Percentiles rank a stretch among this genome's conserved stretches.
These are phyloP conservation scores for Nannoperca obscura DNA, from an alignment of 2,797 vertebrate genomes.

Conservation along the genomic window DNA sequence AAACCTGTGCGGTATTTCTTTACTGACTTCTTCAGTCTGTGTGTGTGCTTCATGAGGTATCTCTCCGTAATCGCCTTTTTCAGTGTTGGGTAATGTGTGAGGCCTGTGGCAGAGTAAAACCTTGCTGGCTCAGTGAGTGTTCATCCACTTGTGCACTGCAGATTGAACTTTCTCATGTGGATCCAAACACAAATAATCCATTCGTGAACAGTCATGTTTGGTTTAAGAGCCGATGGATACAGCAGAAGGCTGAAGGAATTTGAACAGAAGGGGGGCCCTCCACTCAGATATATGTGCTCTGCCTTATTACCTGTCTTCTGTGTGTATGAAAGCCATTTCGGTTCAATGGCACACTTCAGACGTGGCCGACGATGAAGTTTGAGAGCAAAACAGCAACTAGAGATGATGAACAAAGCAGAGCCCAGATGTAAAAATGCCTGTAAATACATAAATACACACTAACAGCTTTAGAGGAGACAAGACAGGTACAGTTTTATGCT, in stretches of 20 bases:
- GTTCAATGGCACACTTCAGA: constrained; percentile 46
- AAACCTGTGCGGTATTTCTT: constrained; percentile 56
- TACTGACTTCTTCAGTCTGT: constrained; percentile 14
- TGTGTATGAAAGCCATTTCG: constrained; percentile 18
- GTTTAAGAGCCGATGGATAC: constrained; percentile 59
- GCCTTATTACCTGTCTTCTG: constrained; percentile 31
- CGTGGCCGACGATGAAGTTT: constrained; percentile 49
- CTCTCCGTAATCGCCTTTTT: constrained; percentile 9
- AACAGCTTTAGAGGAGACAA: constrained; percentile 36
- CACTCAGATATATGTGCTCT: constrained; percentile 50
- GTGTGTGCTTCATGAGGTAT: constrained; percentile 4
- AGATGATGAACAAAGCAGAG: constrained; percentile 68
- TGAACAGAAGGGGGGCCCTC: constrained; percentile 32
- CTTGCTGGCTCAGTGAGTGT: background rate
- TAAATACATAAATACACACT: constrained; percentile 63
- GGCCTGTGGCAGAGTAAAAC: constrained; percentile 38
- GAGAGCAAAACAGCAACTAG: constrained; percentile 23
- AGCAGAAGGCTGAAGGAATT: constrained; percentile 66
- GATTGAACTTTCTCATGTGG: constrained; percentile 66
- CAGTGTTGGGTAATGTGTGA: background rate
- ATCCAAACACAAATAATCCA: constrained; percentile 75
- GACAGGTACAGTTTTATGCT: constrained; percentile 64
- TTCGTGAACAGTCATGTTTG: constrained; percentile 71
- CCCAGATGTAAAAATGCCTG: constrained; percentile 58
- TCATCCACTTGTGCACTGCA: constrained; percentile 25